phyloP scores from a whole-genome alignment of 2,797 vertebrate genomes.

The Pangasius larnaudii region DNA sequence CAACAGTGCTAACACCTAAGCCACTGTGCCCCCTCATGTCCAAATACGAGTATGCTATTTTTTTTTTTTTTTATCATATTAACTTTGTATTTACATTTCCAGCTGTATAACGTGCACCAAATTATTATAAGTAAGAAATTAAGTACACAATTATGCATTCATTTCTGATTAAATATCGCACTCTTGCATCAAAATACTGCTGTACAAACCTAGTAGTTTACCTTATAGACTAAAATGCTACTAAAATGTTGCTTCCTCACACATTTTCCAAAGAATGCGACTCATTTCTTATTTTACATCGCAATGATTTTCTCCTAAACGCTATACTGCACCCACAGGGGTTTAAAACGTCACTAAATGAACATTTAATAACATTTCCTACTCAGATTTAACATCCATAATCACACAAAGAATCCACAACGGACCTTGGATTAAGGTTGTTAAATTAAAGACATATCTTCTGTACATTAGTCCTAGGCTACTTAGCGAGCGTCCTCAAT shows the following conservation, averaged over 20 bases:
- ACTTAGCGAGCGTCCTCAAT: conserved; percentile 44
- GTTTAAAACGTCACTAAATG: conserved; percentile 8
- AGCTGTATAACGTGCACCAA: not conserved
- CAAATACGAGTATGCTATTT: too few species aligned
- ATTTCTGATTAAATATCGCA: too few species aligned
- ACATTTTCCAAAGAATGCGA: not conserved
- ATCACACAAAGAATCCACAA: conserved; percentile 11
- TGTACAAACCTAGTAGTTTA: not conserved
- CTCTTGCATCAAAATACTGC: not conserved
- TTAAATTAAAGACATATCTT: conserved; percentile 41
- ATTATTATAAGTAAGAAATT: not conserved
- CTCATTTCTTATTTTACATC: not conserved
- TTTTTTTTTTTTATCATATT: not conserved
- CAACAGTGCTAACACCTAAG: too few species aligned
- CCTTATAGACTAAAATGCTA: not conserved
- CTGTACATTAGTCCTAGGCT: conserved; percentile 49
- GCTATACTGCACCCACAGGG: not conserved
- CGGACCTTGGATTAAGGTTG: conserved; percentile 4
- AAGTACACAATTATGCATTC: not conserved
- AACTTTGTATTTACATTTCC: not conserved
- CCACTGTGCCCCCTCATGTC: too few species aligned
- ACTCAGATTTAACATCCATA: conserved; percentile 6
- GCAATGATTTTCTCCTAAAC: not conserved
- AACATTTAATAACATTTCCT: conserved; percentile 8
- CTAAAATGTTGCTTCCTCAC: not conserved